A percentile compares a stretch with the other conserved stretches of the same genome.
Evolutionary conservation across 1,140 invertebrate genomes (phyloP).

Genomic region (Euborellia annulipes): DNA sequence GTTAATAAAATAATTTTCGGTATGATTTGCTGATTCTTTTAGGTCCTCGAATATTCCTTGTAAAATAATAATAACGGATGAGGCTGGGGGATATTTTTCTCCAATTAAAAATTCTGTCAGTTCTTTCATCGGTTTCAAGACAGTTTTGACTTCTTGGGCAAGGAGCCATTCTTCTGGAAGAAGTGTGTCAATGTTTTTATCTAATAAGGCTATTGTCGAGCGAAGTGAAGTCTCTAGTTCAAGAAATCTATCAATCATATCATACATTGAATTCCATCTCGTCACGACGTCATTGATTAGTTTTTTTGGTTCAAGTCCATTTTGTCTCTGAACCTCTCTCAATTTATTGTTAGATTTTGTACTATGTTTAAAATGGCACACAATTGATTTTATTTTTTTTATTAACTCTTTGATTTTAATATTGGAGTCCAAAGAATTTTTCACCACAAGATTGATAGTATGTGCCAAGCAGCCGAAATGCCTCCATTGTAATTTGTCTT

Average conservation of each 20-base stretch:
- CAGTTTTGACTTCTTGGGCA: background rate
- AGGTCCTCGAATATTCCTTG: no score
- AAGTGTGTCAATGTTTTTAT: background rate
- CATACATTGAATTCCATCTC: slow-evolving; percentile 12
- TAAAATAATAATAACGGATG: slow-evolving; percentile 3
- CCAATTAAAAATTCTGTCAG: slow-evolving; percentile 5
- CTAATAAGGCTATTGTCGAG: background rate
- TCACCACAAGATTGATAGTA: slow-evolving; percentile 16
- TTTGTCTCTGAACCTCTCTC: slow-evolving; percentile 1
- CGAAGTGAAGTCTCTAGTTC: slow-evolving; percentile 1
- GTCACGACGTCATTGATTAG: slow-evolving; percentile 8
- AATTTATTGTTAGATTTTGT: background rate
- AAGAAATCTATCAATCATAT: slow-evolving; percentile 9
- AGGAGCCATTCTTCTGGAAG: slow-evolving; percentile 1
- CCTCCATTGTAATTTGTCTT: slow-evolving; percentile 11
- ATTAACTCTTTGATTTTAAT: background rate
- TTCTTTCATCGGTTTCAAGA: slow-evolving; percentile 7
- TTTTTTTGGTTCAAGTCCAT: slow-evolving; percentile 4
- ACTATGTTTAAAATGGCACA: slow-evolving; percentile 4
- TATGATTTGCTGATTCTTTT: no score
- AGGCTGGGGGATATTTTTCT: slow-evolving; percentile 6
- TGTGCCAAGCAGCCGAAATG: slow-evolving; percentile 18
- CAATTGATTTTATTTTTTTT: background rate
- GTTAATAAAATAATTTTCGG: background rate
- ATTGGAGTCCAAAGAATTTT: slow-evolving; percentile 8